Evolutionary conservation across 2,888 invertebrate species (phyloP).

Genomic region (Rhopalosiphum nymphaeae): DNA sequence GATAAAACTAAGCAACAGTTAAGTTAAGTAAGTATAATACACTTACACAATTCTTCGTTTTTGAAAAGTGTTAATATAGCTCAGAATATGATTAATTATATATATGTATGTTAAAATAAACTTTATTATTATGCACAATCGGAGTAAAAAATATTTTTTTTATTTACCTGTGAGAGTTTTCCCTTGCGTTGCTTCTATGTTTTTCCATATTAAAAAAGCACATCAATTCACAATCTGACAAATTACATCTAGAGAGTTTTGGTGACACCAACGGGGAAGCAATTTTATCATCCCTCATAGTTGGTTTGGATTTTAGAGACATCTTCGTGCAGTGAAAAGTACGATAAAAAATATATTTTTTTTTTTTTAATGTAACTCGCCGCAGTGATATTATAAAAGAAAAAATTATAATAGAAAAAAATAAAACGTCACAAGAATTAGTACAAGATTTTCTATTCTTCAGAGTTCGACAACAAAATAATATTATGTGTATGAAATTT

Average conservation of each 20-base stretch:
- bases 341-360: background rate
- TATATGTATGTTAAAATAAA: background rate
- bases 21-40: background rate
- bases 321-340: background rate
- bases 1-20: background rate
- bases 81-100: background rate
- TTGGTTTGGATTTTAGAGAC: background rate
- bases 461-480: background rate
- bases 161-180: conserved; percentile 58
- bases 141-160: background rate
- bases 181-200: conserved; percentile 49
- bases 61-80: background rate
- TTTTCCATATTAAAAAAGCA: conserved; percentile 57
- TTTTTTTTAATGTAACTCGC: background rate
- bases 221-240: conserved; percentile 57
- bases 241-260: background rate
- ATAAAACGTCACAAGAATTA: background rate
- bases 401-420: background rate
- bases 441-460: background rate
- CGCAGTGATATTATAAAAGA: background rate
- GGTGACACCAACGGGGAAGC: background rate
- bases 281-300: background rate
- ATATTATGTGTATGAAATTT: background rate
- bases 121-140: background rate
- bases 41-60: background rate